These are phyloP conservation scores for Callipepla californica DNA, from an alignment of 2,113 vertebrate genomes.

Conservation along the genomic window DNA sequence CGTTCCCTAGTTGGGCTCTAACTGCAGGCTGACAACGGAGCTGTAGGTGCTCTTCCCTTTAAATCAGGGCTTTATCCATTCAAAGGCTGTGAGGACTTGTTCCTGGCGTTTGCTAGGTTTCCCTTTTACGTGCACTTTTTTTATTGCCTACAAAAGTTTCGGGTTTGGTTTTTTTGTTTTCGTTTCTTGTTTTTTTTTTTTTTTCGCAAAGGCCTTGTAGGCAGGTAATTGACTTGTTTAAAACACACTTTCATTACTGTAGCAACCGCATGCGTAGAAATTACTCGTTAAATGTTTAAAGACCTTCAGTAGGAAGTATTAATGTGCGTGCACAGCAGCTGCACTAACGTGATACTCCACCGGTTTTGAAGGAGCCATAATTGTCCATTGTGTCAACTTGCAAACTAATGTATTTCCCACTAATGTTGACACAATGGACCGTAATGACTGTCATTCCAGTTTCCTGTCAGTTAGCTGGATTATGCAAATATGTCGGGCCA, in stretches of 20 bases:
- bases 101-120: not conserved
- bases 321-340: not conserved
- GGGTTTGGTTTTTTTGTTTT: not conserved
- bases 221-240: not conserved
- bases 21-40: accelerated
- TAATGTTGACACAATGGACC: not conserved
- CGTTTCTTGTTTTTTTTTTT: not conserved
- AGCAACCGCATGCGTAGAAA: not conserved
- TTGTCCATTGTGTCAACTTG: conserved; percentile 32
- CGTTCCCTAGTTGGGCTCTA: not conserved
- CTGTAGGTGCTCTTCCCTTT: not conserved
- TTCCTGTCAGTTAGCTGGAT: not conserved
- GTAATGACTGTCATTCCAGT: not conserved
- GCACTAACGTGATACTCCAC: not conserved
- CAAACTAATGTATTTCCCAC: conserved; percentile 8
- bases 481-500: not conserved
- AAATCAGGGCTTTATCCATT: not conserved
- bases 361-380: not conserved
- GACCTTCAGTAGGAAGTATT: not conserved
- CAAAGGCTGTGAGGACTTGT: not conserved
- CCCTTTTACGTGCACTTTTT: not conserved
- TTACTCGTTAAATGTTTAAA: not conserved
- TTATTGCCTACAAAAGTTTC: not conserved
- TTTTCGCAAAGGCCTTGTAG: not conserved
- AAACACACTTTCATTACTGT: not conserved